These are phyloP conservation scores for Monomorium pharaonis DNA, from an alignment of 1,140 invertebrate genomes.

Conservation along the genomic window DNA sequence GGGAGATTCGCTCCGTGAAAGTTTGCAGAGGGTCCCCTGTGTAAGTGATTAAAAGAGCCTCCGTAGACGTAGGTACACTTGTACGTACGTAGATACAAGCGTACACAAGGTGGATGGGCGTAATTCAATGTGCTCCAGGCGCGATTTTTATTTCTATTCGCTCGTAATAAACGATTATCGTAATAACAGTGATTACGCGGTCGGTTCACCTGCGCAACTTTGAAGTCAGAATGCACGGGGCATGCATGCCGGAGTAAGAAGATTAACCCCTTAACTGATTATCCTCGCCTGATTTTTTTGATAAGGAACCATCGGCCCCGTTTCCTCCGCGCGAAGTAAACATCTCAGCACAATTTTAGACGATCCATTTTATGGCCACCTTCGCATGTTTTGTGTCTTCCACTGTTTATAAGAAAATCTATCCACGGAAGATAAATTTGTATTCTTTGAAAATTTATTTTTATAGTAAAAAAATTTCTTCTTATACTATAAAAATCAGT, in stretches of 20 bases:
- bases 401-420: no score
- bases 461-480: background rate
- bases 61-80: constrained; percentile 32
- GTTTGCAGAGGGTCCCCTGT: background rate
- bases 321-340: constrained; percentile 48
- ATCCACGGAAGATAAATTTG: background rate
- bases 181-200: constrained; percentile 69
- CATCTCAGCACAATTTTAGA: constrained; percentile 14
- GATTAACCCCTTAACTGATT: constrained; percentile 58
- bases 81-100: background rate
- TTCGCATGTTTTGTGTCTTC: background rate
- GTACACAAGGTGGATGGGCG: constrained; percentile 11
- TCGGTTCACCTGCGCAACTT: constrained; percentile 52
- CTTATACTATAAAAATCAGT: background rate
- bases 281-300: constrained; percentile 47
- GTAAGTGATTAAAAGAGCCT: constrained; percentile 21
- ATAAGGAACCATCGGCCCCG: constrained; percentile 32
- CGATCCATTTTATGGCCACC: background rate
- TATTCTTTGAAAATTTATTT: background rate
- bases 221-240: constrained; percentile 44
- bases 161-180: constrained; percentile 71
- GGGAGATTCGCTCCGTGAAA: background rate
- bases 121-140: constrained; percentile 68
- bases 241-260: constrained; percentile 38
- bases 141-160: constrained; percentile 70